Evolutionary conservation across 2,888 invertebrate genomes (phyloP).

Genomic region (Dolomedes plantarius): DNA sequence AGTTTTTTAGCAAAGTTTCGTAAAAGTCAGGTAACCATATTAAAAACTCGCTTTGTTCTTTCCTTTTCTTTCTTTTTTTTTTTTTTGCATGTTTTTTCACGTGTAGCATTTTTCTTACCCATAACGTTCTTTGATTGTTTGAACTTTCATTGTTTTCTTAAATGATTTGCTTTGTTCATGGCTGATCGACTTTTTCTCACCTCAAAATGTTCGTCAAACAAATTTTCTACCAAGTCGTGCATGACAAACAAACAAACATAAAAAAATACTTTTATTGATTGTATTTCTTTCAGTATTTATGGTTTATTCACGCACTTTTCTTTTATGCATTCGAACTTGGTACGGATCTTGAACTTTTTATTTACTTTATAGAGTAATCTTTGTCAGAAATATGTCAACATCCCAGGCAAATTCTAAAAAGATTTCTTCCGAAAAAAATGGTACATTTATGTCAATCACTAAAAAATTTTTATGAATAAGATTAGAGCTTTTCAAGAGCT

Average conservation of each 20-base stretch:
- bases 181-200: neutral
- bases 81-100: neutral
- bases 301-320: neutral
- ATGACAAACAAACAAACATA: neutral
- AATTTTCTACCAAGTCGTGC: neutral
- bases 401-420: neutral
- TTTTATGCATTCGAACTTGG: neutral
- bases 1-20: neutral
- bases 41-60: neutral
- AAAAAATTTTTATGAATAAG: too few relatives aligned
- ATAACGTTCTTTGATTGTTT: neutral
- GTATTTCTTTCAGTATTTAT: neutral
- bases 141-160: neutral
- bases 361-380: neutral
- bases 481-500: too few relatives aligned
- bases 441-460: too few relatives aligned
- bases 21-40: neutral
- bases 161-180: slow-evolving; percentile 1
- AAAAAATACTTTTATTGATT: neutral
- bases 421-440: too few relatives aligned
- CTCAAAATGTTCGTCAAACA: neutral
- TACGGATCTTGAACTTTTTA: neutral
- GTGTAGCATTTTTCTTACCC: neutral
- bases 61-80: too few relatives aligned
- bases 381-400: neutral